A percentile compares a stretch with the other conserved stretches of the same genome.
Conservation (phyloP, 2,797 vertebrate genomes). For the Molossus molossus region DNA sequence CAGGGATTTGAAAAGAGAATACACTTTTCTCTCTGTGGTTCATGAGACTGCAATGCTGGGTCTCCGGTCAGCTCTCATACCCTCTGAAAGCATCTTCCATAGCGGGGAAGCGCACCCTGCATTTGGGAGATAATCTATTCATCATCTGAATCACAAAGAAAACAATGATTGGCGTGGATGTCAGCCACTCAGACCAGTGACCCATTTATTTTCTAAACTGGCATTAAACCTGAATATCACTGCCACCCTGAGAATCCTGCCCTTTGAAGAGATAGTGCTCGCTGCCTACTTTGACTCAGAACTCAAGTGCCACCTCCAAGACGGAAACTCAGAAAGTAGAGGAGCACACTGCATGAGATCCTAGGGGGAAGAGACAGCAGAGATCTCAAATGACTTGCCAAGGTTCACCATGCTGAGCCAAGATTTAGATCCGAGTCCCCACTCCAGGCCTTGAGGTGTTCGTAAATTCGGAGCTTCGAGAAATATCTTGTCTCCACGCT, state of each 20-base stretch:
- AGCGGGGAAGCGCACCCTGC: fast-evolving
- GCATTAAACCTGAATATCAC: background rate
- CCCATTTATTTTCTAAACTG: background rate
- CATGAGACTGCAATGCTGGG: background rate
- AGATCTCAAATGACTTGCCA: background rate
- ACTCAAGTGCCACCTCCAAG: background rate
- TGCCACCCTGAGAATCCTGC: background rate
- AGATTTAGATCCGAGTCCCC: background rate
- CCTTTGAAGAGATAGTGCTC: background rate
- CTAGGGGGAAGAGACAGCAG: background rate
- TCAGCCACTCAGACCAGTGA: background rate
- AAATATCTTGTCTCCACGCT: background rate
- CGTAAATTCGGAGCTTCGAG: background rate
- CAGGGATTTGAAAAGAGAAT: background rate
- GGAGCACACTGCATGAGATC: background rate
- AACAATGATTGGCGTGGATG: background rate
- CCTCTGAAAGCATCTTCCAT: background rate
- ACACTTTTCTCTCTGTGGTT: background rate
- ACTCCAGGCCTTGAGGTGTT: background rate
- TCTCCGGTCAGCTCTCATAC: background rate
- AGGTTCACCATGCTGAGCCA: background rate
- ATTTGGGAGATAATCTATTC: background rate
- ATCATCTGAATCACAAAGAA: background rate
- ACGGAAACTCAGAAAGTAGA: background rate
- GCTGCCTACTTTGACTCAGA: background rate